These are phyloP conservation scores for Pygoscelis antarcticus DNA, from an alignment of 2,113 vertebrate genomes.

Conservation along the genomic window DNA sequence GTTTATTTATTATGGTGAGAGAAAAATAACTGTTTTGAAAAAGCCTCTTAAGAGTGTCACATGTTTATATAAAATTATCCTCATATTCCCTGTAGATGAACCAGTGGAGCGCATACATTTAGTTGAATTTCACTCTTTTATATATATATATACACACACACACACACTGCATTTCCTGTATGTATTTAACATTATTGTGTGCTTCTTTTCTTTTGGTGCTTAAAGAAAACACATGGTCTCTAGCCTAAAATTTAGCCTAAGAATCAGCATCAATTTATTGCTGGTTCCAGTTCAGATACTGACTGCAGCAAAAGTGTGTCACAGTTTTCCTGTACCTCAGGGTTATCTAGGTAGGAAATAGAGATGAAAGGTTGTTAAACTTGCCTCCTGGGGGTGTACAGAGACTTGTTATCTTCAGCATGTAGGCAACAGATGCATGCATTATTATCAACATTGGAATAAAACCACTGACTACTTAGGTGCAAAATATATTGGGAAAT, in stretches of 20 bases:
- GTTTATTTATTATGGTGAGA: not conserved
- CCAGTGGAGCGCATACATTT: not conserved
- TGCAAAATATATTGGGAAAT: not conserved
- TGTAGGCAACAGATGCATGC: not conserved
- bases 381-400: not conserved
- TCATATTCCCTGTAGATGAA: not conserved
- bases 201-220: not conserved
- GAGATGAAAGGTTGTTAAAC: not conserved
- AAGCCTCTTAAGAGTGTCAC: not conserved
- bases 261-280: not conserved
- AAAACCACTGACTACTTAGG: not conserved
- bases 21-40: not conserved
- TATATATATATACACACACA: accelerated
- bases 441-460: not conserved
- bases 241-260: not conserved
- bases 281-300: not conserved
- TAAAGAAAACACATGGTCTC: not conserved
- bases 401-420: not conserved
- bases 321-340: not conserved
- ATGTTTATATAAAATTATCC: not conserved
- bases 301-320: not conserved
- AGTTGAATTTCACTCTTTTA: not conserved
- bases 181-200: not conserved
- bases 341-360: not conserved
- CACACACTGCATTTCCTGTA: not conserved